Conservation (phyloP, 23 tunicate species). For the Aplidium turbinatum region DNA sequence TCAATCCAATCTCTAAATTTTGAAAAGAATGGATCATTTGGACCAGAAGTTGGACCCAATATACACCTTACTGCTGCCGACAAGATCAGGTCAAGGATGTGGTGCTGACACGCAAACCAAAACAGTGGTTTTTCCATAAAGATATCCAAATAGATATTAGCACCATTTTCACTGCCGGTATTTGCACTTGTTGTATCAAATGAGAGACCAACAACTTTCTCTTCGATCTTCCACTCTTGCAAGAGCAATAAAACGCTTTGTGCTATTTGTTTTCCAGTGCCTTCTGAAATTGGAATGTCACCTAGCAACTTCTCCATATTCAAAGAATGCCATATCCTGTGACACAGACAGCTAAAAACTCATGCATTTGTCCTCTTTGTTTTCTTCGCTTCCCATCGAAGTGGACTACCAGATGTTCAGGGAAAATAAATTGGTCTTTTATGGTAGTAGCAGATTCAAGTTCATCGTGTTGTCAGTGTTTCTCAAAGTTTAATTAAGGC, state of each 20-base stretch:
- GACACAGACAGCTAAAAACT: constrained; percentile 27
- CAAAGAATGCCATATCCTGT: constrained; percentile 23
- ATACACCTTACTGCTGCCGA: constrained; percentile 27
- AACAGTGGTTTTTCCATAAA: constrained; percentile 26
- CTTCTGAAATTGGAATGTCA: constrained; percentile 10
- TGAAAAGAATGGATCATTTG: constrained; percentile 29
- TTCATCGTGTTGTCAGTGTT: constrained; percentile 20
- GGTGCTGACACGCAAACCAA: constrained; percentile 28
- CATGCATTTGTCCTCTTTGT: constrained; percentile 15
- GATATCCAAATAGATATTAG: constrained; percentile 13
- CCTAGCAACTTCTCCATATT: constrained; percentile 26
- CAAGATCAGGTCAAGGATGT: constrained; percentile 21
- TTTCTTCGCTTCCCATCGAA: constrained; percentile 26
- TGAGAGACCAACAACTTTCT: constrained; percentile 16
- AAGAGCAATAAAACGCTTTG: constrained; percentile 15
- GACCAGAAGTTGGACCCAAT: constrained; percentile 25
- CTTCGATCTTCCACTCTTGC: constrained; percentile 16
- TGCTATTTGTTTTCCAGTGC: constrained; percentile 29
- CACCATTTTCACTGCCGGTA: constrained; percentile 13
- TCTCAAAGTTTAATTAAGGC: constrained; percentile 9
- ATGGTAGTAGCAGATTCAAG: constrained; percentile 17
- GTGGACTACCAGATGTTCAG: constrained; percentile 8
- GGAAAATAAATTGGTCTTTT: constrained; percentile 16
- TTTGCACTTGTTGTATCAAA: constrained; percentile 25
- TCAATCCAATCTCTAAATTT: too few relatives aligned